Evolutionary conservation across 2,888 invertebrate genomes (phyloP).

Genomic region (Sussaba pulchella): DNA sequence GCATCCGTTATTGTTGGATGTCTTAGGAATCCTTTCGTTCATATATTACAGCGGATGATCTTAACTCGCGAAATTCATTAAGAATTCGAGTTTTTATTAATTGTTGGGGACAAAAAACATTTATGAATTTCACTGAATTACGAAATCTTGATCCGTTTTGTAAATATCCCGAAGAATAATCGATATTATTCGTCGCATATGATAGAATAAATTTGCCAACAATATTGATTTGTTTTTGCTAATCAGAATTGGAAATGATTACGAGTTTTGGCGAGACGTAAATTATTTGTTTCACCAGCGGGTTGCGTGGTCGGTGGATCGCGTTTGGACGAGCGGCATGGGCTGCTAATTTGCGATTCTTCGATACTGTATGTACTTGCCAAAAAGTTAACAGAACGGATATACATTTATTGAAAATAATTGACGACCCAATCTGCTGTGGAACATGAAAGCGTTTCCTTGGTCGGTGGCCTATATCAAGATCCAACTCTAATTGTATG

Average conservation of each 20-base stretch:
- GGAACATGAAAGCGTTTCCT: neutral
- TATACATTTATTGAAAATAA: neutral
- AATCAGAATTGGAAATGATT: too few relatives aligned
- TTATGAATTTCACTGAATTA: too few relatives aligned
- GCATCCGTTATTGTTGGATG: neutral
- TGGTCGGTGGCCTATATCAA: neutral
- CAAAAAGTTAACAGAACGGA: neutral
- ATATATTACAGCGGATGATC: neutral
- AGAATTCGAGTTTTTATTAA: too few relatives aligned
- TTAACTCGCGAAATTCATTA: too few relatives aligned
- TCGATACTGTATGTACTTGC: constrained; percentile 6
- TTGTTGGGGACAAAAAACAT: too few relatives aligned
- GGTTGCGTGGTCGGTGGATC: neutral
- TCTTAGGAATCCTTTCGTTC: neutral
- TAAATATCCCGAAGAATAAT: too few relatives aligned
- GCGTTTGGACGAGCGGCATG: constrained; percentile 33
- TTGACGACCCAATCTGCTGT: neutral
- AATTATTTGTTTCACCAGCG: constrained; percentile 40
- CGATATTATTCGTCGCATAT: too few relatives aligned
- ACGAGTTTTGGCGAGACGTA: neutral
- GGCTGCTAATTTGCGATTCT: constrained; percentile 35
- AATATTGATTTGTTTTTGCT: too few relatives aligned
- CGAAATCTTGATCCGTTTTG: too few relatives aligned
- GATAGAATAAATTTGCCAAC: too few relatives aligned
- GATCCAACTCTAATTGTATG: constrained; percentile 16